Evolutionary conservation across 2,797 vertebrate genomes (phyloP).

Genomic region (Spheniscus humboldti): DNA sequence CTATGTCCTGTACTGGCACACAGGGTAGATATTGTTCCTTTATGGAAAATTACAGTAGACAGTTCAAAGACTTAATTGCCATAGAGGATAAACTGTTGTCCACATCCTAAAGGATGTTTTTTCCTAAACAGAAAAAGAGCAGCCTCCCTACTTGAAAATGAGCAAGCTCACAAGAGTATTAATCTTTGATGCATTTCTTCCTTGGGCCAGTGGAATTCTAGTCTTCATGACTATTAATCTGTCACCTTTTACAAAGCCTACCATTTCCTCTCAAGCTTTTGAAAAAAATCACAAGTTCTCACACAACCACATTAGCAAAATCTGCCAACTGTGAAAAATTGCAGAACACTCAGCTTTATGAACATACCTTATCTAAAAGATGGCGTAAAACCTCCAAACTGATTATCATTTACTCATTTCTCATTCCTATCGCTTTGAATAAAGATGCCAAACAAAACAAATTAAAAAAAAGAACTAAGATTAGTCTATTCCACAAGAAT

Average conservation of each 20-base stretch:
- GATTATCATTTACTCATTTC: conserved; percentile 28
- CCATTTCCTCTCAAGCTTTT: conserved; percentile 15
- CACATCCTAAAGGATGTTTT: background rate
- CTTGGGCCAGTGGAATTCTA: conserved; percentile 19
- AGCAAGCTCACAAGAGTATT: background rate
- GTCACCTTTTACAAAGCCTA: conserved; percentile 35
- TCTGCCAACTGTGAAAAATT: conserved; percentile 49
- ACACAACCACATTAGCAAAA: conserved; percentile 32
- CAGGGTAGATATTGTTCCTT: background rate
- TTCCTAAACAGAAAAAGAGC: background rate
- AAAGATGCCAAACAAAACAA: background rate
- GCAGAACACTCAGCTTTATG: conserved; percentile 5
- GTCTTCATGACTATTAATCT: conserved; percentile 22
- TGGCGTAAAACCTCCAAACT: background rate
- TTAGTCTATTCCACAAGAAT: background rate
- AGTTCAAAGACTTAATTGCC: background rate
- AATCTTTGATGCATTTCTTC: conserved; percentile 9
- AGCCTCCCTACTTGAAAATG: background rate
- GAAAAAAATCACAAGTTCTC: conserved; percentile 46
- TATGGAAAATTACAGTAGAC: background rate
- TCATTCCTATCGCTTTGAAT: conserved; percentile 15
- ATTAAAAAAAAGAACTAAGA: background rate
- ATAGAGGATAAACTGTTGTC: background rate
- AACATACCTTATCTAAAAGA: conserved; percentile 40
- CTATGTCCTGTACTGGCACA: background rate